Base-by-base conservation (phyloP, 2,113 vertebrate genomes). In the Microtus oregoni region DNA sequence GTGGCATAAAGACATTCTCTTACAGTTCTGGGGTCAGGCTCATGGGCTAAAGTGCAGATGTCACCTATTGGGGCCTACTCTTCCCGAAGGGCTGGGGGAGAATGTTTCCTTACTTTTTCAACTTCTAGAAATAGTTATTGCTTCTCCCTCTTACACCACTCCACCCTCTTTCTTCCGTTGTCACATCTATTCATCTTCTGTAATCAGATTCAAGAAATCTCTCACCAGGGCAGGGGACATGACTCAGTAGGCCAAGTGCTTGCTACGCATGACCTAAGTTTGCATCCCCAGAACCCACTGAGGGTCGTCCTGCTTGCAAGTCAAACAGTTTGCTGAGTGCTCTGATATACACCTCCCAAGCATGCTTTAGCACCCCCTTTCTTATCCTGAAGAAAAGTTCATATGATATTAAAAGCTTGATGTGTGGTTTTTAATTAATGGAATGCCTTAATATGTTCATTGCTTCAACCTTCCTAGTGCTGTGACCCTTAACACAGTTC, bases 351-450 rank as follows among this genome's bases (percentile, higher is more conserved):
- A 38, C 15, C 79, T 81, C 82, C 77, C 24, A 75, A 58, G 50
- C 73, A 55, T 77, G 75, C 55, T 95, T 95, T 61, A 82, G 68
- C 76, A 65, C 58, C 17, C 22, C 22, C 22, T 81, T 90, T 94
- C 72, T 55, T 79, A 38, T 86, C 55, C 63, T 91, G 35, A 97
- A 95, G 86, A 82, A 22, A 86, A 92, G 86, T 73, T 78, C 68
- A 68, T 50, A 91, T 79, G 32, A 14, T 44, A 70, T 72, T n/a
- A 89, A 78, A 85, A 95, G 28, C 41, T 85, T 52, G 35, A 35
- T 83, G 7, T 83, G 11, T 8, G 38, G 85, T 78, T n/a, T 85
- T 55, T n/a, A 8, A 72, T 50, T 52, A 94, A 75, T 52, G 86
- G 38, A 89, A 85, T 89, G 17, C 38, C 32, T 89, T 95, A 81